These are phyloP conservation scores for Ceryle rudis DNA, from an alignment of 2,797 vertebrate species.

Conservation along the genomic window DNA sequence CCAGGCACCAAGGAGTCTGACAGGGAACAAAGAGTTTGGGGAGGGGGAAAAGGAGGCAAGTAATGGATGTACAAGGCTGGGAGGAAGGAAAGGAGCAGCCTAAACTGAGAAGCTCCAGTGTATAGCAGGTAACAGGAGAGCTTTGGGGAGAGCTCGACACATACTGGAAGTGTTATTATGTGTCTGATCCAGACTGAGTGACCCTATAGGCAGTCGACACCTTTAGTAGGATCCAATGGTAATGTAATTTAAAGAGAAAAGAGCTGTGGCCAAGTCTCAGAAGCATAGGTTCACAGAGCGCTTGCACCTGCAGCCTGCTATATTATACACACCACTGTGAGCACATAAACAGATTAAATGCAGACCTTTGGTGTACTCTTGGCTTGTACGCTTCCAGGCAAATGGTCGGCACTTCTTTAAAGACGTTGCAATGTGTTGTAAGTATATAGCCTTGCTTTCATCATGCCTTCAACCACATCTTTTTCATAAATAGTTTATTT, in stretches of 20 bases:
- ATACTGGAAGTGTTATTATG: background rate
- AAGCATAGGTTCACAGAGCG: background rate
- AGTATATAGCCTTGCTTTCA: constrained; percentile 14
- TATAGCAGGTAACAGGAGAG: background rate
- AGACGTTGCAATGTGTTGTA: background rate
- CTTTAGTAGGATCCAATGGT: background rate
- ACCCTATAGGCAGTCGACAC: background rate
- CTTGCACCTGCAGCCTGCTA: constrained; percentile 36
- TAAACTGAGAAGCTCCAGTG: background rate
- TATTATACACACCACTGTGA: background rate
- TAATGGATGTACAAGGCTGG: background rate
- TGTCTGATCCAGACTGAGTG: background rate
- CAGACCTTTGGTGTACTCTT: background rate
- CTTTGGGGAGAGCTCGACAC: background rate
- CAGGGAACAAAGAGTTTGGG: background rate
- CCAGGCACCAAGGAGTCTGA: background rate
- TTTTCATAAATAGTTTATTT: constrained; percentile 33
- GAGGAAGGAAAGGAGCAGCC: background rate
- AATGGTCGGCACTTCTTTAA: background rate
- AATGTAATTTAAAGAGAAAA: background rate
- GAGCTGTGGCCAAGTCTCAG: constrained; percentile 2
- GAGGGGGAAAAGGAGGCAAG: background rate
- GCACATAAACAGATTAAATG: background rate
- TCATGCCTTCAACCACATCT: background rate
- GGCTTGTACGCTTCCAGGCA: background rate